Base-by-base conservation (phyloP, 2,113 vertebrate genomes). In the Trochalopteron elliotii region DNA sequence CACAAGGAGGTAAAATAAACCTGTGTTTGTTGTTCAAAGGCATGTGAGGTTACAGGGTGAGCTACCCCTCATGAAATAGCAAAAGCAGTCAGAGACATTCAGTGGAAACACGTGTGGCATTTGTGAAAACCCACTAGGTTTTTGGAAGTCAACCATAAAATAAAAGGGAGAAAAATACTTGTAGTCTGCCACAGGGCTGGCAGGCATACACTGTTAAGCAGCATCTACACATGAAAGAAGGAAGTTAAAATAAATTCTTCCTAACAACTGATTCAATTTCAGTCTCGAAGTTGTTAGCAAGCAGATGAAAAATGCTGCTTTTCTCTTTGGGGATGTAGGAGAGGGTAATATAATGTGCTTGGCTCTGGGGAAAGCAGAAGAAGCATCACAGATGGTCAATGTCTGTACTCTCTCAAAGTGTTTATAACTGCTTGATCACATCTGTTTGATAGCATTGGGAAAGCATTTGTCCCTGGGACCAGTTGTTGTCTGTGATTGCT, bases 1-100 rank as follows among this genome's bases (percentile, higher is more conserved):
- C 97, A 99, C 98, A 42, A 99, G 99, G 94, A 99, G 99, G 99
- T 99, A 96, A 93, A 96, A 94, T 22, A 71, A 78, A 67, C 8
- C 8, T 2, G 1, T 8, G 3, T 59, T 83, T 52, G 17, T 44
- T 59, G 13, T 69, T 76, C 24, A 71, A 28, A 91, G 39, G 25
- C 70, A 68, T 1, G 3, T 59, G 49, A 70, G 16, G 22, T 68
- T 68, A 27, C 37, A 60, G 47, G 18, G 37, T 71, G 67, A 69
- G 23, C 37, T 93, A 57, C 44, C 1, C 5, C 7, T n/a, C 31
- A 44, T 12, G 33, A 85, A 86, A 52, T 7, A 50, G 33, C 53
- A 74, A 85, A 90, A 88, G n/a, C 33, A 70, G 31, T 23, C 31
- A 1, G 7, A 69, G 60, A 86, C n/a, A 45, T 16, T 78, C 1